Conservation (phyloP, 1,140 invertebrate species). For the Rhagoletis pomonella region DNA sequence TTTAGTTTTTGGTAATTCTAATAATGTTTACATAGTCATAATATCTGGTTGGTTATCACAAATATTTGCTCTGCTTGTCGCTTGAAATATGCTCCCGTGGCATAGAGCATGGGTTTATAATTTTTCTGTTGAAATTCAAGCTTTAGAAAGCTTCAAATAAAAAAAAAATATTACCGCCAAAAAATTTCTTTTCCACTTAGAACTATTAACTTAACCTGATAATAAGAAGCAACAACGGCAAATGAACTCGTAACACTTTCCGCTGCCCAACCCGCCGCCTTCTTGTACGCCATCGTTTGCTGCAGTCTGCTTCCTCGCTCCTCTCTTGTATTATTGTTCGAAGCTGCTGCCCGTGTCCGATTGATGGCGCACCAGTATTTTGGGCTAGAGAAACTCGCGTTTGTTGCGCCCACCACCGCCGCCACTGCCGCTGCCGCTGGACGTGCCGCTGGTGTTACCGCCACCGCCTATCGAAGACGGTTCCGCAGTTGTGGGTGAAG, state of each 20-base stretch:
- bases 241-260: not conserved
- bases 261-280: not conserved
- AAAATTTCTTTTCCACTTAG: not conserved
- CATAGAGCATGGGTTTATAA: not conserved
- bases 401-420: slow-evolving; percentile 61
- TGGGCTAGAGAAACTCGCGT: slow-evolving; percentile 73
- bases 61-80: slow-evolving; percentile 4
- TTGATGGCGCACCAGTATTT: slow-evolving; percentile 67
- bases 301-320: not conserved
- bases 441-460: slow-evolving; percentile 55
- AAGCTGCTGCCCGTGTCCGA: slow-evolving; percentile 65
- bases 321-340: slow-evolving; percentile 61
- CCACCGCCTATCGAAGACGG: slow-evolving; percentile 57
- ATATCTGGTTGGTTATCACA: slow-evolving; percentile 52
- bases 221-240: slow-evolving; percentile 5
- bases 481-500: slow-evolving; percentile 58
- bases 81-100: not conserved
- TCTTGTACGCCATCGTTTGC: slow-evolving; percentile 24
- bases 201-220: not conserved
- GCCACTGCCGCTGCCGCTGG: slow-evolving; percentile 57
- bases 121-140: not conserved
- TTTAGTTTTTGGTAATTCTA: not conserved
- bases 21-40: not conserved
- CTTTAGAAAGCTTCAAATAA: slow-evolving; percentile 27
- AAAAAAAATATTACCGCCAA: not conserved